Evolutionary conservation across 2,797 vertebrate genomes (phyloP).

Genomic region (Takifugu ocellatus): DNA sequence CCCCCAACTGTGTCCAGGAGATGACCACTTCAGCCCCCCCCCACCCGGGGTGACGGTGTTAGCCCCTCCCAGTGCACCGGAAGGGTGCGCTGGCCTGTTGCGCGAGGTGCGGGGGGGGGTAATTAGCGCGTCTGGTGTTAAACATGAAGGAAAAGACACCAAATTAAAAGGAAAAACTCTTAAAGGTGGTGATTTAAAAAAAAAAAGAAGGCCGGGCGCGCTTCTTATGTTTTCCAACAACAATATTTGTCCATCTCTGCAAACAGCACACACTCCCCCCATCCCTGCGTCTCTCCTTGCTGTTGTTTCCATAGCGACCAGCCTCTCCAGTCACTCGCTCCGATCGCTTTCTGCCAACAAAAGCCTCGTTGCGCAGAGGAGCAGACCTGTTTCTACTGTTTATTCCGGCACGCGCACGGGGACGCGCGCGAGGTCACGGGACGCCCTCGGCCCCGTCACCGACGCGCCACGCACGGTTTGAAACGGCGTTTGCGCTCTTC

Average conservation of each 20-base stretch:
- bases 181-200: neutral
- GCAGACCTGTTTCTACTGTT: slow-evolving; percentile 69
- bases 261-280: slow-evolving; percentile 47
- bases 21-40: slow-evolving; percentile 59
- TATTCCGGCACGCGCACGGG: slow-evolving; percentile 22
- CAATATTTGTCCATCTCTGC: slow-evolving; percentile 68
- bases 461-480: too few species aligned
- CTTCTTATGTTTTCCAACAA: slow-evolving; percentile 35
- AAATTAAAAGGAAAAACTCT: too few species aligned
- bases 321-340: slow-evolving; percentile 74
- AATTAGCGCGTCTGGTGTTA: neutral
- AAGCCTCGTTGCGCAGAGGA: slow-evolving; percentile 77
- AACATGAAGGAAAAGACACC: neutral
- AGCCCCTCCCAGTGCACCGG: too few species aligned
- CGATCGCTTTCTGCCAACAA: slow-evolving; percentile 73
- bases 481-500: slow-evolving; percentile 28
- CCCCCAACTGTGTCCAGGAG: slow-evolving; percentile 41
- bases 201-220: slow-evolving; percentile 1
- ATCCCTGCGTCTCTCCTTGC: slow-evolving; percentile 52
- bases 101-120: slow-evolving; percentile 9
- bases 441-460: slow-evolving; percentile 6
- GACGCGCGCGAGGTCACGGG: slow-evolving; percentile 36
- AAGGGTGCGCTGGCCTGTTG: slow-evolving; percentile 10
- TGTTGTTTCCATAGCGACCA: slow-evolving; percentile 82
- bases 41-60: too few species aligned